These are phyloP conservation scores for Pogonognathellus flavescens DNA, from an alignment of 1,140 invertebrate species.

Conservation along the genomic window DNA sequence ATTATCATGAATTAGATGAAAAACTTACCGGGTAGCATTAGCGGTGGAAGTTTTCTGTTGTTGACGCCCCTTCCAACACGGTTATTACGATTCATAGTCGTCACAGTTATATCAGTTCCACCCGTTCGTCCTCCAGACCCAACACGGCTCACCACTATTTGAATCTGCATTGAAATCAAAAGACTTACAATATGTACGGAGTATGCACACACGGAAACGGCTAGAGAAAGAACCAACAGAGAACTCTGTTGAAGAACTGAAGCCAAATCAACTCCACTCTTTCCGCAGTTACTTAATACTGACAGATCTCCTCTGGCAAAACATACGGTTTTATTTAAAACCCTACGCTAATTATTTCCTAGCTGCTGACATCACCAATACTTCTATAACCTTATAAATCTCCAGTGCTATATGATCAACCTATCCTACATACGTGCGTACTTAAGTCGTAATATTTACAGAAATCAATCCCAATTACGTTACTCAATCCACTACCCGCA, in stretches of 20 bases:
- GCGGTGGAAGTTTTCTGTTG: constrained; percentile 53
- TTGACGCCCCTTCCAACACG: neutral
- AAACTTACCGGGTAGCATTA: constrained; percentile 45
- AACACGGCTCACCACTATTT: constrained; percentile 58
- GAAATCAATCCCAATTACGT: neutral
- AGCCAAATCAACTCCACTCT: neutral
- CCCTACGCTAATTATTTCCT: neutral
- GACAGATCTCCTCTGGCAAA: neutral
- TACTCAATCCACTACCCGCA: too few relatives aligned
- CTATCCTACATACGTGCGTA: neutral
- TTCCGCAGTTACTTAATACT: constrained; percentile 13
- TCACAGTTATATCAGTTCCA: constrained; percentile 57
- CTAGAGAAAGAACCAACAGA: neutral
- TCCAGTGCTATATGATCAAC: neutral
- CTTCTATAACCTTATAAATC: neutral
- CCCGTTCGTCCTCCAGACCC: constrained; percentile 42
- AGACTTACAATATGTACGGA: neutral
- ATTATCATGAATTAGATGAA: neutral
- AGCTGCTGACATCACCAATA: neutral
- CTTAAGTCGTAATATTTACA: neutral
- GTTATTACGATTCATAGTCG: constrained; percentile 51
- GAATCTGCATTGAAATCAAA: constrained; percentile 51
- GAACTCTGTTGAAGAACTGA: neutral
- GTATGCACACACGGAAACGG: neutral
- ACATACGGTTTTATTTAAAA: constrained; percentile 35